These are phyloP conservation scores for Microtus pennsylvanicus DNA, from an alignment of 2,113 vertebrate genomes.

Conservation along the genomic window DNA sequence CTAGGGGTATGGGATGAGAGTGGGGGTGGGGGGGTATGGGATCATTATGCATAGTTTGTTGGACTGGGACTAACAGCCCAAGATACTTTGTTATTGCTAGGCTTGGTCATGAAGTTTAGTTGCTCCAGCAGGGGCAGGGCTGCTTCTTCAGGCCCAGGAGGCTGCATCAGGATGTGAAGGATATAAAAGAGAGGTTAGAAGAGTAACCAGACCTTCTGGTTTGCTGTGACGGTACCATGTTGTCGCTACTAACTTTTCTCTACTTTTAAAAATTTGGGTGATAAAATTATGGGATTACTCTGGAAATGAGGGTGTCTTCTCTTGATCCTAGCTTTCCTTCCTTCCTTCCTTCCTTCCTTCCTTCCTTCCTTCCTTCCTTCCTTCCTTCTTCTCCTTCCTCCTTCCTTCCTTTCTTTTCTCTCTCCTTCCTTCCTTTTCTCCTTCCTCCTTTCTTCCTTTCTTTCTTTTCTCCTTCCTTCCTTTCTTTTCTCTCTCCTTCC, in stretches of 20 bases:
- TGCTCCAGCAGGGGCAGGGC: background rate
- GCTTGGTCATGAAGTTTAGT: background rate
- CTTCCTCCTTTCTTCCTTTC: background rate
- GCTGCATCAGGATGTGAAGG: background rate
- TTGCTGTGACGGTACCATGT: background rate
- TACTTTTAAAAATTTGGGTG: background rate
- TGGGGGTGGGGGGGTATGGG: background rate
- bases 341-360: background rate
- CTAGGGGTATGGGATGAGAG: conserved; percentile 51
- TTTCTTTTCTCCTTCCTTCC: rapidly evolving
- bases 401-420: too few relatives aligned
- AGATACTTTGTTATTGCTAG: background rate
- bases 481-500: too few relatives aligned
- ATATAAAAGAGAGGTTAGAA: background rate
- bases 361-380: too few relatives aligned
- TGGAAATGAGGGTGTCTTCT: background rate
- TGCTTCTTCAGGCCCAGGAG: background rate
- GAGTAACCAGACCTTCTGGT: background rate
- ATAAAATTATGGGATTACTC: background rate
- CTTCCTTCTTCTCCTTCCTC: too few relatives aligned
- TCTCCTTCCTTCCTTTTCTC: too few relatives aligned
- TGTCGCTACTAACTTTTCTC: background rate
- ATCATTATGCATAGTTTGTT: conserved; percentile 26
- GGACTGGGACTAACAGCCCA: conserved; percentile 37
- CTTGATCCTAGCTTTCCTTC: too few relatives aligned